These are phyloP conservation scores for Holacanthella duospinosa DNA, from an alignment of 2,888 invertebrate species.

Conservation along the genomic window DNA sequence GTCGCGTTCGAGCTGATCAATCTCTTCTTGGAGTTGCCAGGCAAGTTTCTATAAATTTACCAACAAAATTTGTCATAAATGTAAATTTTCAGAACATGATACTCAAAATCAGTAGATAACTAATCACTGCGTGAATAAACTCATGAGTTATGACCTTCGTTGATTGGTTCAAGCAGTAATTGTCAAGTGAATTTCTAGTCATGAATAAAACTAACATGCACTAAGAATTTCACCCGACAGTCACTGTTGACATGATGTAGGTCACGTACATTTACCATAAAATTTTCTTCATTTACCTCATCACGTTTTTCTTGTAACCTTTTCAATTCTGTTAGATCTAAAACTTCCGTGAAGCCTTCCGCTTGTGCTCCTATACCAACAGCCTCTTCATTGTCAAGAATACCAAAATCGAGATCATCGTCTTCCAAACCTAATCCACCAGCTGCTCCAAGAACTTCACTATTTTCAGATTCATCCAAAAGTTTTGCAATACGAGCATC, in stretches of 20 bases:
- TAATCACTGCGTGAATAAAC: not conserved
- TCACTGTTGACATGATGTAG: slow-evolving; percentile 22
- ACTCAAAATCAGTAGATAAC: not conserved
- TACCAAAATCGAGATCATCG: slow-evolving; percentile 9
- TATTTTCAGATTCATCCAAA: slow-evolving; percentile 47
- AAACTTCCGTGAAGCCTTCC: not conserved
- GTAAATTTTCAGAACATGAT: too few relatives aligned
- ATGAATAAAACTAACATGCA: slow-evolving; percentile 40
- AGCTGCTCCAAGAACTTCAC: not conserved
- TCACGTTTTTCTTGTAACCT: slow-evolving; percentile 61
- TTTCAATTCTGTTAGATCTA: slow-evolving; percentile 48
- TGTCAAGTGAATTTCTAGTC: slow-evolving; percentile 47
- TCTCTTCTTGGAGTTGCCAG: slow-evolving; percentile 59
- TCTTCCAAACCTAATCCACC: not conserved
- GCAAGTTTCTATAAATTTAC: slow-evolving; percentile 53
- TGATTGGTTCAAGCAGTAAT: slow-evolving; percentile 27
- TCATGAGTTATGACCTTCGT: too few relatives aligned
- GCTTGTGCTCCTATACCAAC: not conserved
- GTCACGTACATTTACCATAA: not conserved
- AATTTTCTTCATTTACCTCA: slow-evolving; percentile 47
- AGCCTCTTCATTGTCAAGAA: not conserved
- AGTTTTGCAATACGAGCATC: slow-evolving; percentile 57
- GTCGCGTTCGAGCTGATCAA: slow-evolving; percentile 50
- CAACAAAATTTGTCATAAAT: not conserved
- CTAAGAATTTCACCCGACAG: slow-evolving; percentile 41